These are phyloP conservation scores for Chrysemys picta DNA, from an alignment of 2,113 vertebrate genomes.

Conservation along the genomic window DNA sequence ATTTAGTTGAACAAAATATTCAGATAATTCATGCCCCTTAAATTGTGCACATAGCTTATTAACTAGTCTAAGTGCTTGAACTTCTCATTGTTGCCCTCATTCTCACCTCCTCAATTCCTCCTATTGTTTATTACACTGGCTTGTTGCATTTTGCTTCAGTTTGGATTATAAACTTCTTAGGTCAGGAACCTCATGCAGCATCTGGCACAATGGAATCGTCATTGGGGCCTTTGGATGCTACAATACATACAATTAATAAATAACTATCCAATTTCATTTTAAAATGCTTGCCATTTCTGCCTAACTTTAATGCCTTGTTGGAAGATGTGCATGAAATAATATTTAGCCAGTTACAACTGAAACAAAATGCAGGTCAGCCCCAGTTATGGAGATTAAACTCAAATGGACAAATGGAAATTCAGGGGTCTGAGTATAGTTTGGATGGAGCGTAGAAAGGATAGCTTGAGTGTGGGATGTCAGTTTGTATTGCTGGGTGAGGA, in stretches of 20 bases:
- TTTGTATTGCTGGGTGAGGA: neutral
- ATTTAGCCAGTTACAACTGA: neutral
- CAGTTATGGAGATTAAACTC: neutral
- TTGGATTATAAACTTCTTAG: neutral
- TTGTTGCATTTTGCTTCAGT: neutral
- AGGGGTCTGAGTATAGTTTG: neutral
- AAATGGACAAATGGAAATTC: neutral
- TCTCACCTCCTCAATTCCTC: neutral
- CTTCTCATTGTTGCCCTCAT: neutral
- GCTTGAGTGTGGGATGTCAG: neutral
- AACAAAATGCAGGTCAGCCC: neutral
- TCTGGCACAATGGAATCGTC: neutral
- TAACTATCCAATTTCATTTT: neutral
- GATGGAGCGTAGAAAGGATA: neutral
- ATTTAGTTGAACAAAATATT: neutral
- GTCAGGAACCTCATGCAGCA: neutral
- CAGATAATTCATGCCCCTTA: neutral
- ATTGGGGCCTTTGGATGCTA: neutral
- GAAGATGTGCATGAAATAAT: neutral
- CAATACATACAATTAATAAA: neutral
- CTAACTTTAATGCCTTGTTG: neutral
- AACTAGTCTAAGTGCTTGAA: neutral
- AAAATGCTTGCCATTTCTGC: neutral
- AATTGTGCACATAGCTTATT: neutral
- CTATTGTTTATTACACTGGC: neutral